Conservation (phyloP, 2,797 vertebrate species). For the Chelon labrosus region DNA sequence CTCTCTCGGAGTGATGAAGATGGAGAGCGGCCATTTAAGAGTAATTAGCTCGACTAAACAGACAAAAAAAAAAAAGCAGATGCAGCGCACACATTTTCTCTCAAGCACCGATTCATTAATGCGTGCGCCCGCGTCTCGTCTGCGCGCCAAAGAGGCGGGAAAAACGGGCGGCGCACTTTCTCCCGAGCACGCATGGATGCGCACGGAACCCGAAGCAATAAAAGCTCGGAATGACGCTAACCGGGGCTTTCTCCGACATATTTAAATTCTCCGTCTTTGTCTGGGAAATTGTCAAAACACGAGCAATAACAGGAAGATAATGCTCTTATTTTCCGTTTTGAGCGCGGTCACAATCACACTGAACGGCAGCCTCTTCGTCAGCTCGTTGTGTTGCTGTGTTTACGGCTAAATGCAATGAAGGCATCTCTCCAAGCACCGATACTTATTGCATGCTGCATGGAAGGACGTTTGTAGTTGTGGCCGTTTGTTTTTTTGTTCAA, state of each 20-base stretch:
- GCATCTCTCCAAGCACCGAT: slow-evolving; percentile 9
- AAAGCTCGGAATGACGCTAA: slow-evolving; percentile 16
- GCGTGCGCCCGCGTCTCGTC: not conserved
- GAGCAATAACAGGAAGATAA: slow-evolving; percentile 27
- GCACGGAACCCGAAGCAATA: slow-evolving; percentile 34
- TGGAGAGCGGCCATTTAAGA: slow-evolving; percentile 73
- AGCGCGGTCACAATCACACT: slow-evolving; percentile 14
- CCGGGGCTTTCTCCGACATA: not conserved
- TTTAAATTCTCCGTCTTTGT: not conserved
- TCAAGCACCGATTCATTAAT: slow-evolving; percentile 22
- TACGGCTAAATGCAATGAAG: slow-evolving; percentile 37
- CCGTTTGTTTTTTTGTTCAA: too few relatives aligned
- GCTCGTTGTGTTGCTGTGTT: slow-evolving; percentile 14
- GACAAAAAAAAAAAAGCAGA: slow-evolving; percentile 67
- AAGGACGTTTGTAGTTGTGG: slow-evolving; percentile 9
- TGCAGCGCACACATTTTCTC: slow-evolving; percentile 28
- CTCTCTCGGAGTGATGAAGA: slow-evolving; percentile 69
- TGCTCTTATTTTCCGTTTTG: slow-evolving; percentile 11
- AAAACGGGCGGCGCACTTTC: slow-evolving; percentile 11
- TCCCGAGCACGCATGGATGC: slow-evolving; percentile 24
- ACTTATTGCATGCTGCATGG: not conserved
- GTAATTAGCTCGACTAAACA: slow-evolving; percentile 67
- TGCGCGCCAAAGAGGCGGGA: not conserved
- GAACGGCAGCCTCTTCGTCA: slow-evolving; percentile 23
- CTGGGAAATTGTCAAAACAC: slow-evolving; percentile 23